A percentile compares a stretch with the other conserved stretches of the same genome.
Conservation (phyloP, 2,113 vertebrate species). For the Todiramphus chloris region DNA sequence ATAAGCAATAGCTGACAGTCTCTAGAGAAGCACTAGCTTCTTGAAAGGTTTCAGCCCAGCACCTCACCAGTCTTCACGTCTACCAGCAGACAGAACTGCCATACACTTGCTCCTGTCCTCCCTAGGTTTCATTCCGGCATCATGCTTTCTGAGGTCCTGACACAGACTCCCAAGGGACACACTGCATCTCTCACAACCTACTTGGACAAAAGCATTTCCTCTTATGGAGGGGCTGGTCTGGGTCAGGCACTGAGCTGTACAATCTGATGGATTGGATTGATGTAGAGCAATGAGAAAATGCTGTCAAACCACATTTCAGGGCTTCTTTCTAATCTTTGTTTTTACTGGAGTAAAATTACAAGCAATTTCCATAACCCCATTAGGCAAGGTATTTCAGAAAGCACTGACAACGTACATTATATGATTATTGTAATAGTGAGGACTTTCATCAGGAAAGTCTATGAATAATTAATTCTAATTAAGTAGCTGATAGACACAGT, state of each 20-base stretch:
- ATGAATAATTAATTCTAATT: slow-evolving; percentile 78
- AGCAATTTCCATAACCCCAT: slow-evolving; percentile 47
- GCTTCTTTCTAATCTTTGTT: background rate
- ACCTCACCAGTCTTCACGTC: background rate
- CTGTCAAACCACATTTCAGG: background rate
- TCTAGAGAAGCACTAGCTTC: background rate
- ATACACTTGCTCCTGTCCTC: background rate
- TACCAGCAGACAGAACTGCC: background rate
- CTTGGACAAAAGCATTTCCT: background rate
- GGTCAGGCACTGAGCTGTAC: background rate
- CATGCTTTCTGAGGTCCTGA: background rate
- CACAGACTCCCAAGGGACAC: background rate
- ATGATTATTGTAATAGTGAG: slow-evolving; percentile 68
- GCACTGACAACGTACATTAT: slow-evolving; percentile 55
- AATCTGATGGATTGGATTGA: background rate
- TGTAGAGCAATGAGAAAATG: background rate
- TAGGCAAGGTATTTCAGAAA: slow-evolving; percentile 68
- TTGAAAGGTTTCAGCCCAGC: background rate
- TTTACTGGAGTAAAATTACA: slow-evolving; percentile 59
- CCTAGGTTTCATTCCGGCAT: background rate
- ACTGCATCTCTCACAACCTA: background rate
- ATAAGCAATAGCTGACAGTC: background rate
- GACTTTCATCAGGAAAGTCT: slow-evolving; percentile 40
- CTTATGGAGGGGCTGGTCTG: fast-evolving
- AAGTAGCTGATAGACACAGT: slow-evolving; percentile 56